Conservation (phyloP, 2,888 invertebrate genomes). For the Desoria tigrina region DNA sequence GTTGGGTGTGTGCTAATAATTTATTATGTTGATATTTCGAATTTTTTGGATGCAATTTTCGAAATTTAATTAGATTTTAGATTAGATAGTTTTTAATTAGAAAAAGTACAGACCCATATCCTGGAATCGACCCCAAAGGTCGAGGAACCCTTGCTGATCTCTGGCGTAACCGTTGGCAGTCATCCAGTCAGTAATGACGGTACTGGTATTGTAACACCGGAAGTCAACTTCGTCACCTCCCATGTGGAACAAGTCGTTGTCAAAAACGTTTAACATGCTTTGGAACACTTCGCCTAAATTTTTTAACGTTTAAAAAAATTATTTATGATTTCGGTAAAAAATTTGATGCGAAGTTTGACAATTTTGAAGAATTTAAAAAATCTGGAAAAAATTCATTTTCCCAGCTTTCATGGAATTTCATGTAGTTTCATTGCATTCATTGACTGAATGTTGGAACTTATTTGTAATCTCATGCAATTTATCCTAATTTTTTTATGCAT, state of each 20-base stretch:
- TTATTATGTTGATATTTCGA: neutral
- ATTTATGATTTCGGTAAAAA: slow-evolving; percentile 1
- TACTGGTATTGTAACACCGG: slow-evolving; percentile 75
- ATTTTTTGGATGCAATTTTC: no score
- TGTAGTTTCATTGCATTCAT: no score
- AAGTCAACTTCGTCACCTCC: slow-evolving; percentile 80
- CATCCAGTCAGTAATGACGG: slow-evolving; percentile 62
- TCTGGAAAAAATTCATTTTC: no score
- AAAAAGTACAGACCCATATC: slow-evolving; percentile 21
- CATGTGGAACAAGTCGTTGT: slow-evolving; percentile 81
- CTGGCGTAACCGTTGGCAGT: slow-evolving; percentile 55
- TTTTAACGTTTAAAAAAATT: slow-evolving; percentile 65
- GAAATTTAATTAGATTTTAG: no score
- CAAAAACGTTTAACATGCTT: slow-evolving; percentile 72
- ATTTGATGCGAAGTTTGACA: no score
- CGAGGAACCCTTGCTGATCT: slow-evolving; percentile 58
- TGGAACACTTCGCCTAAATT: slow-evolving; percentile 64
- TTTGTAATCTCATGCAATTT: no score
- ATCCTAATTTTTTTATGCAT: no score
- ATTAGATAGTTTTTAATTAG: no score
- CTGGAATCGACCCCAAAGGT: slow-evolving; percentile 54
- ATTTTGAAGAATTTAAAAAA: no score
- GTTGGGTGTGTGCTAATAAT: slow-evolving; percentile 17
- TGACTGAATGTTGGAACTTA: no score
- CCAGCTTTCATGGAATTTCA: no score